Conservation (phyloP, 2,888 invertebrate species). For the Saturnia pavonia region DNA sequence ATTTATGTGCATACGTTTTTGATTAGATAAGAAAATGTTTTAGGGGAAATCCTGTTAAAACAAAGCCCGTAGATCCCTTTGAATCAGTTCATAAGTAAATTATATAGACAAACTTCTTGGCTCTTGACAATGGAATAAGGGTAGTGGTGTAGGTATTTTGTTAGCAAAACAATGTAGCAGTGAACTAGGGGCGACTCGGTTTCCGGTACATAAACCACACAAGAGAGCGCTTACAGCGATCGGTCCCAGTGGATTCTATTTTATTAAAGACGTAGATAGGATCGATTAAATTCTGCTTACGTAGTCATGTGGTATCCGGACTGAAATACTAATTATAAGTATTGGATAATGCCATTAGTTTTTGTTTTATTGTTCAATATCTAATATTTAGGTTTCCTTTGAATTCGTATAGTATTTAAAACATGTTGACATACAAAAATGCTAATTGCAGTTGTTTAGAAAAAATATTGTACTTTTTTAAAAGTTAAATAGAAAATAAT, state of each 20-base stretch:
- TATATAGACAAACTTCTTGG: slow-evolving; percentile 30
- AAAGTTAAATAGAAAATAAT: too few relatives aligned
- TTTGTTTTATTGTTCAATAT: background rate
- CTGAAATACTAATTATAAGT: background rate
- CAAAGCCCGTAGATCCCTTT: slow-evolving; percentile 22
- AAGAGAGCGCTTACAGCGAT: slow-evolving; percentile 50
- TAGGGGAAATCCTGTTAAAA: slow-evolving; percentile 2
- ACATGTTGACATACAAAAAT: background rate
- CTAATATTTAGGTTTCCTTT: background rate
- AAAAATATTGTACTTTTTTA: too few relatives aligned
- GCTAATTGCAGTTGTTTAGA: too few relatives aligned
- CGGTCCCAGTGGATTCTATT: slow-evolving; percentile 36
- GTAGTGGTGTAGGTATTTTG: slow-evolving; percentile 35
- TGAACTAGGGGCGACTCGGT: slow-evolving; percentile 46
- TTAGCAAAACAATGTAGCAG: slow-evolving; percentile 47
- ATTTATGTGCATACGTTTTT: background rate
- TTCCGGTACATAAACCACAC: slow-evolving; percentile 55
- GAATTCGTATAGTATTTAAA: background rate
- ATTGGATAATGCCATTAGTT: background rate
- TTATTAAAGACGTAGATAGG: background rate
- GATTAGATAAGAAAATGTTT: slow-evolving; percentile 1
- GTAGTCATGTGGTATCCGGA: background rate
- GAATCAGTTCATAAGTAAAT: slow-evolving; percentile 21
- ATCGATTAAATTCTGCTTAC: background rate
- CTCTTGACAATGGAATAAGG: slow-evolving; percentile 24